A percentile compares a stretch with the other conserved stretches of the same genome.
phyloP scores from a whole-genome alignment of 2,888 invertebrate genomes.

The Andrena flavipes region DNA sequence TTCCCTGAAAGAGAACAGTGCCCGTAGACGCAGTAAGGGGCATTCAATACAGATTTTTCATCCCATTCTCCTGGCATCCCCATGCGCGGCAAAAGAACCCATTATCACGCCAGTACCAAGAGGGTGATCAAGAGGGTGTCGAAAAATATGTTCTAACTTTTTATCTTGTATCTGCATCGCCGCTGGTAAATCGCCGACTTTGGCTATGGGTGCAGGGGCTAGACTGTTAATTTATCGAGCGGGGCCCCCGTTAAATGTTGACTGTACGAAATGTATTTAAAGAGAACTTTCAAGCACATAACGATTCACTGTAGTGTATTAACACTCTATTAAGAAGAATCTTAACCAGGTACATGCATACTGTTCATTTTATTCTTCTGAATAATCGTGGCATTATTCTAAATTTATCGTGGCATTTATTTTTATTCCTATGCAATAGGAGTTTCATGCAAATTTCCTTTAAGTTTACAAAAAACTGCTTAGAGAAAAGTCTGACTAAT shows the following conservation, averaged over 20 bases:
- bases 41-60: slow-evolving; percentile 64
- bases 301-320: background rate
- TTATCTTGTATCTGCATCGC: slow-evolving; percentile 78
- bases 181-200: slow-evolving; percentile 44
- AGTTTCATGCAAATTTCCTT: too few species aligned
- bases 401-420: too few species aligned
- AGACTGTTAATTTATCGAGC: slow-evolving; percentile 71
- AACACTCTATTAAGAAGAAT: too few species aligned
- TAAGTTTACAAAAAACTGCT: too few species aligned
- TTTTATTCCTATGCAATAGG: too few species aligned
- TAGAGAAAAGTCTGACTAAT: too few species aligned
- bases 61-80: slow-evolving; percentile 31
- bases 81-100: slow-evolving; percentile 36
- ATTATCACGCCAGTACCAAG: background rate
- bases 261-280: slow-evolving; percentile 8
- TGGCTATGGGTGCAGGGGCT: slow-evolving; percentile 52
- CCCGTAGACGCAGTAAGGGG: slow-evolving; percentile 59
- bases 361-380: background rate
- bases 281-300: background rate
- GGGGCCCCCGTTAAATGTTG: slow-evolving; percentile 34
- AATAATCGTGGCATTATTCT: too few species aligned
- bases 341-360: background rate
- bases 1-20: slow-evolving; percentile 37
- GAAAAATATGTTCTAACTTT: slow-evolving; percentile 81
- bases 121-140: slow-evolving; percentile 69